Base-by-base conservation (phyloP, 2,888 invertebrate genomes). In the Smittia sp. region DNA sequence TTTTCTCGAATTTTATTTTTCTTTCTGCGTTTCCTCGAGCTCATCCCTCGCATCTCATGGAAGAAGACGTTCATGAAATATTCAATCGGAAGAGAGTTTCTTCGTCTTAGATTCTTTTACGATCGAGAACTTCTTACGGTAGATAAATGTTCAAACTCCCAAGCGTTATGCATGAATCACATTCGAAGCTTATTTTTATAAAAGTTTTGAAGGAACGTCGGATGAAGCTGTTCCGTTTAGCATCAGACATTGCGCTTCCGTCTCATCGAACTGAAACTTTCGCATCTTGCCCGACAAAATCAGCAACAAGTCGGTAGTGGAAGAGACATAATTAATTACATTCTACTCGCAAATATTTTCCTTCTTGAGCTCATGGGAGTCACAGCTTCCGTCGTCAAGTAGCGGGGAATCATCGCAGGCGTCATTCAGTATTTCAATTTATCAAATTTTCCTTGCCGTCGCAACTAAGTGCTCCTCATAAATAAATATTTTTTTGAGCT, bases 41-140 rank as follows among this genome's bases (percentile, higher is more conserved):
- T n/a, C n/a, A 4, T 58, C 58, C n/a, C 58, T 4, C 58, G 22
- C n/a, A 58, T n/a, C 52, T 15, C 52, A 6, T 1, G 38, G 15
- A 66, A 18, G 13, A 66, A 3, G 15, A 65, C 9, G 9, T 20
- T 58, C 38, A 72, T 72, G 54, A 72, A 72, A 38, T 72, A 72
- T 72, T 72, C 72, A 72, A 72, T 58, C 72, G 62, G 32, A 32
- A 62, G 62, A 54, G 18, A 15, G 54, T n/a, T 69, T 20, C n/a
- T 68, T 25, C 7, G 20, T 7, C n/a, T 41, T 67, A 27, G 25
- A 32, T 67, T 39, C 67, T 66, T 66, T 66, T 27, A 66, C 38
- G 38, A 27, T 66, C 38, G 18, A 65, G 22, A 27, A 32, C 41
- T 65, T 25, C 15, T 65, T 27, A n/a, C n/a, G n/a, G n/a, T n/a